Base-by-base conservation (phyloP, 1,140 invertebrate genomes). In the Xylocopa sonorina region DNA sequence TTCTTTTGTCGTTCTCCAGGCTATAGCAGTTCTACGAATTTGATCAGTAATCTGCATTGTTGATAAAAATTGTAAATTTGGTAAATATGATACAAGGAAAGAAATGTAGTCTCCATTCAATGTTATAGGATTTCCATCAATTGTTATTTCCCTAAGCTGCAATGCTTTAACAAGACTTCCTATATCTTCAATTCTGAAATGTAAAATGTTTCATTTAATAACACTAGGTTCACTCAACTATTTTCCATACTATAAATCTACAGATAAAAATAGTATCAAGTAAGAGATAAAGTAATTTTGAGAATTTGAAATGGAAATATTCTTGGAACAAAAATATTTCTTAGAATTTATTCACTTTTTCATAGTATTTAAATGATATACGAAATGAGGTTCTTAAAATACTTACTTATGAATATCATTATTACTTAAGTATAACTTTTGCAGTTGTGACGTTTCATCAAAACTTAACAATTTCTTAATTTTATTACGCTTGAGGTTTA, bases 401-500 rank as follows among this genome's bases (percentile, higher is more conserved):
- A 91, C 88, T 92, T 90, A 96, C 95, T 94, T 95, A 91, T 95
- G 94, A 67, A 98, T 95, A 87, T 98, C 96, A 93, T 98, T 98
- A 88, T 97, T 97, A 87, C 96, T 97, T 12, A 98, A 93, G 93
- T 96, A 97, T 58, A 98, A 92, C 89, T 98, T 97, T 82, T 96
- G 95, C 57, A 98, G 91, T 89, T 95, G 95, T n/a, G 95, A 95
- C 38, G 97, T 95, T 84, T 96, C 95, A 82, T 96, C 95, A 88
- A 98, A 96, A 21, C 97, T 97, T 58, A 95, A 94, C 76, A 98
- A 93, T 84, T 95, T 96, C 84, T 95, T 95, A 64, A 98, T 94
- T 79, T 95, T 94, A 92, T 99, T 99, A 55, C 97, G 93, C 83
- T 97, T 95, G 1, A 99, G 93, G 93, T 98, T 99, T 9, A 98